Evolutionary conservation across 2,888 invertebrate species (phyloP).

Genomic region (Biston betularia): DNA sequence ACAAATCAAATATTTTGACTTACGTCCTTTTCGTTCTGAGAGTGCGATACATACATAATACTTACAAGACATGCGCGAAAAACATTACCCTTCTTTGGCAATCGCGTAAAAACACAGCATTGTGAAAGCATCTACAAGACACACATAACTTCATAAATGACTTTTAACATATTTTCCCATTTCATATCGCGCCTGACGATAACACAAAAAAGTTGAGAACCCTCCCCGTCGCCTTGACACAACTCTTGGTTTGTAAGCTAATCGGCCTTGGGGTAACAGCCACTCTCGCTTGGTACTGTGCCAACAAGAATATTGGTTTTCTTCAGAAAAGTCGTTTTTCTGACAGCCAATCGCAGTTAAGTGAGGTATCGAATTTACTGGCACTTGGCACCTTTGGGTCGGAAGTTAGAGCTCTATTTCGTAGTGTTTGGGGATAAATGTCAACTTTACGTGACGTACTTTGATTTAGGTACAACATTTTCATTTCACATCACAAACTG

Average conservation of each 20-base stretch:
- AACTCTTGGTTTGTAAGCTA: constrained; percentile 31
- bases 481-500: too few relatives aligned
- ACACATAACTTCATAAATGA: background rate
- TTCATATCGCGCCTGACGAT: constrained; percentile 23
- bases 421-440: constrained; percentile 5
- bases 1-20: too few relatives aligned
- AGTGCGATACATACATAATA: too few relatives aligned
- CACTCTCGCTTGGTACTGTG: constrained; percentile 45
- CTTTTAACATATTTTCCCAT: background rate
- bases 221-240: constrained; percentile 39
- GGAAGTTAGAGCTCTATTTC: constrained; percentile 16
- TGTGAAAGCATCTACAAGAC: background rate
- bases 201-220: constrained; percentile 25
- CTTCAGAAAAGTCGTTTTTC: constrained; percentile 42
- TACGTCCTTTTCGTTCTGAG: too few relatives aligned
- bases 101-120: too few relatives aligned
- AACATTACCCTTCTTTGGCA: too few relatives aligned
- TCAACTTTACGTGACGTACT: constrained; percentile 1
- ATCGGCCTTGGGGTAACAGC: constrained; percentile 34
- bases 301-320: constrained; percentile 51
- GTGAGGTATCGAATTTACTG: constrained; percentile 41
- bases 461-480: constrained; percentile 15
- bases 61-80: too few relatives aligned
- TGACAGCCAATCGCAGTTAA: constrained; percentile 37
- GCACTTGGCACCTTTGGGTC: constrained; percentile 23